These are phyloP conservation scores for Willisornis vidua DNA, from an alignment of 2,113 vertebrate genomes.

Conservation along the genomic window DNA sequence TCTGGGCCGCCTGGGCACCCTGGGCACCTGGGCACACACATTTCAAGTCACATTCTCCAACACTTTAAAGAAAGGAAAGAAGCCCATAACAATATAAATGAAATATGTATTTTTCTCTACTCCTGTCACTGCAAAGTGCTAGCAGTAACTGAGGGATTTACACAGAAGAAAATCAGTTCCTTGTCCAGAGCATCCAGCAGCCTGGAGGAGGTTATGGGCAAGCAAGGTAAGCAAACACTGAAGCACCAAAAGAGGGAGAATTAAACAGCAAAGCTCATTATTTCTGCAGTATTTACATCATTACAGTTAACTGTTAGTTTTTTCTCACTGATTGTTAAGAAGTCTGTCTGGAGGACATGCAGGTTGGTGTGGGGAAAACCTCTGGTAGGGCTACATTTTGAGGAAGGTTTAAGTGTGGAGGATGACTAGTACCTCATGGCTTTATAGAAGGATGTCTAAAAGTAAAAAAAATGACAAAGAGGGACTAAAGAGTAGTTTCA, in stretches of 20 bases:
- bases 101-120: neutral
- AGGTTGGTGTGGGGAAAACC: neutral
- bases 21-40: neutral
- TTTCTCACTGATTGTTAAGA: neutral
- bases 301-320: neutral
- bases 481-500: neutral
- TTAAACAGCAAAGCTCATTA: neutral
- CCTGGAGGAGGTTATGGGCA: neutral
- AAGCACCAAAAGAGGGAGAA: neutral
- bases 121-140: neutral
- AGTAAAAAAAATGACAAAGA: neutral
- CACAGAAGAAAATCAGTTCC: neutral
- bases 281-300: neutral
- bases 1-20: neutral
- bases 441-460: neutral
- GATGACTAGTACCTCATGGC: neutral
- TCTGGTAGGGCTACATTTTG: neutral
- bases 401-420: neutral
- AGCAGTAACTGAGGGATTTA: neutral
- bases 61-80: neutral
- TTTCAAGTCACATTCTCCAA: neutral
- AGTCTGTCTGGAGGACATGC: neutral
- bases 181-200: neutral
- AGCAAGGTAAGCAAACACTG: rapidly evolving
- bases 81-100: neutral